Evolutionary conservation across 1,140 invertebrate genomes (phyloP).

Genomic region (Brachionus rubens): DNA sequence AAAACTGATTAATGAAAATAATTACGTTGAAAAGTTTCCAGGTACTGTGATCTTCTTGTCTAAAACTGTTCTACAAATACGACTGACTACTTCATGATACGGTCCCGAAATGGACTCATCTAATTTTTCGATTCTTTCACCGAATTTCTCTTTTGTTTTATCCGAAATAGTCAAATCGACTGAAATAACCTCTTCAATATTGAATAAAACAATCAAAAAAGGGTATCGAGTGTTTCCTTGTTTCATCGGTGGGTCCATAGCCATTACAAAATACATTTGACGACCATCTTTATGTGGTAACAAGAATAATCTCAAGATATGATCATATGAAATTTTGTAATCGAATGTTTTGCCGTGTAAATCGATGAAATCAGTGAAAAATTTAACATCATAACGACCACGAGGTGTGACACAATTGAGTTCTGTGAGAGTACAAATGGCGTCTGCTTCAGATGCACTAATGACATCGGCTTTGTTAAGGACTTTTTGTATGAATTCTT

Average conservation of each 20-base stretch:
- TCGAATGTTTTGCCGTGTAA: conserved; percentile 99
- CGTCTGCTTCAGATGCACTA: conserved; percentile 85
- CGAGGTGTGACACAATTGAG: conserved; percentile 82
- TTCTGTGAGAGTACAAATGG: conserved; percentile 92
- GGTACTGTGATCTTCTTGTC: conserved; percentile 91
- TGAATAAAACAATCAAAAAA: conserved; percentile 89
- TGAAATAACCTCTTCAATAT: conserved; percentile 77
- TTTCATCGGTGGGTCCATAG: conserved; percentile 95
- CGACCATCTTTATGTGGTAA: conserved; percentile 95
- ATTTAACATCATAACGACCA: conserved; percentile 98
- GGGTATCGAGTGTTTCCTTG: conserved; percentile 92
- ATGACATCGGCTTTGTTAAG: conserved; percentile 96
- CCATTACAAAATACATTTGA: conserved; percentile 96
- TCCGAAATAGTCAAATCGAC: conserved; percentile 86
- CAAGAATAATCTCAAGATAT: conserved; percentile 86
- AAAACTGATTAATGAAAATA: conserved; percentile 48
- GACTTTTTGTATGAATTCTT: conserved; percentile 86
- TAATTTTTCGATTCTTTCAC: conserved; percentile 71
- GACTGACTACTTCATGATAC: conserved; percentile 89
- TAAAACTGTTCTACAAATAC: conserved; percentile 91
- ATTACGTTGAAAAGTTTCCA: conserved; percentile 81
- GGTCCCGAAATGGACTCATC: conserved; percentile 84
- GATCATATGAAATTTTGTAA: conserved; percentile 97
- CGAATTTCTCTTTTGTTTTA: conserved; percentile 89
- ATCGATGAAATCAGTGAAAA: conserved; percentile 94